Evolutionary conservation across 1,140 invertebrate species (phyloP).

Genomic region (Nasonia giraulti): DNA sequence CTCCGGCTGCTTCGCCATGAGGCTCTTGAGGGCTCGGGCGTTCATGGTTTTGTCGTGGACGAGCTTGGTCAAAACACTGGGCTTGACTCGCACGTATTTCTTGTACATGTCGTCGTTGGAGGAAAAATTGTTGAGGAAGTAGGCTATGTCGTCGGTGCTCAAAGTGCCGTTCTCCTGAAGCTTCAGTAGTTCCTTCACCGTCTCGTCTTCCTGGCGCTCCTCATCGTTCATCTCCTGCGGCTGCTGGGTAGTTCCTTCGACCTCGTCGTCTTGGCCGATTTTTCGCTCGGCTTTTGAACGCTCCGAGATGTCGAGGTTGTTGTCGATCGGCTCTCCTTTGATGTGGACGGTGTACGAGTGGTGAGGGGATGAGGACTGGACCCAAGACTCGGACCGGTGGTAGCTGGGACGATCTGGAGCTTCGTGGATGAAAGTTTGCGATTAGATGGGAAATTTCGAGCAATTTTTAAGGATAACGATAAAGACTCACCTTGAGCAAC

Average conservation of each 20-base stretch:
- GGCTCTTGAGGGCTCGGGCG: not conserved
- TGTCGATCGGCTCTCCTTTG: not conserved
- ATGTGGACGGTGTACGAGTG: not conserved
- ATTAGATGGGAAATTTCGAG: no score
- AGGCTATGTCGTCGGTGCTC: no score
- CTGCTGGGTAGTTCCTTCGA: not conserved
- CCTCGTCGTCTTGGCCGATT: not conserved
- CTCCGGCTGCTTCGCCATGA: slow-evolving; percentile 3
- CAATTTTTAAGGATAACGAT: no score
- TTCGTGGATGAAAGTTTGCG: no score
- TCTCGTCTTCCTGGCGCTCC: not conserved
- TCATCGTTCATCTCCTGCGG: not conserved
- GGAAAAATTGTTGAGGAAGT: no score
- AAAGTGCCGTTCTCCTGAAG: no score
- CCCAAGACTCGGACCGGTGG: slow-evolving; percentile 4
- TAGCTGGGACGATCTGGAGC: not conserved
- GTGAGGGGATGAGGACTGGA: slow-evolving; percentile 25
- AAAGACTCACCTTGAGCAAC: no score
- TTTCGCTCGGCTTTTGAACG: not conserved
- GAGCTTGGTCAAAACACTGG: no score
- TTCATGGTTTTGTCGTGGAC: no score
- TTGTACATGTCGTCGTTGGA: no score
- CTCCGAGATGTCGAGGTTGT: not conserved
- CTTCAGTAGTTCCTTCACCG: no score
- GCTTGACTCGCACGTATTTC: not conserved